phyloP scores from a whole-genome alignment of 1,140 invertebrate genomes.

The Bombus huntii region DNA sequence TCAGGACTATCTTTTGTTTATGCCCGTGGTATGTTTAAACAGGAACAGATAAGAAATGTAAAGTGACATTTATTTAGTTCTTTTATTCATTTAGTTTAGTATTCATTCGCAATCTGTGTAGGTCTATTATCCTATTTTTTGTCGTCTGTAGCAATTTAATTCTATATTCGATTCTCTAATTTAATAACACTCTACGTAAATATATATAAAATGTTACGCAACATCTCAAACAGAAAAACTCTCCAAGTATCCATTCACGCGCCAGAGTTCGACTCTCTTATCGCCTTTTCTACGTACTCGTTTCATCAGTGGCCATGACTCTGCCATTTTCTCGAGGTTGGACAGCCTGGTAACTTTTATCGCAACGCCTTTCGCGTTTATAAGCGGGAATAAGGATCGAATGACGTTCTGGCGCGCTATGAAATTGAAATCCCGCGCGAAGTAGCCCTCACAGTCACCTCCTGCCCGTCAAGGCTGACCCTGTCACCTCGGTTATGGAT shows the following conservation, averaged over 20 bases:
- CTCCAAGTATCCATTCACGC: not conserved
- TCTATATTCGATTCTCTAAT: too few species aligned
- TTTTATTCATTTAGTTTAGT: too few species aligned
- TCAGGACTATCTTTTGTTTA: not conserved
- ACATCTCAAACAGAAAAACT: not conserved
- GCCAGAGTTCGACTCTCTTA: too few species aligned
- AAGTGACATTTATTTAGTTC: too few species aligned
- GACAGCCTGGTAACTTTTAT: conserved; percentile 46
- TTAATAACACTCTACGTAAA: too few species aligned
- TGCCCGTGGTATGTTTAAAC: not conserved
- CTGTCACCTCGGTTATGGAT: conserved; percentile 54
- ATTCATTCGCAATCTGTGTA: too few species aligned
- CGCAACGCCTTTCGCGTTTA: conserved; percentile 65
- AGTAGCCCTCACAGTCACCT: not conserved
- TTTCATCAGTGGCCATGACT: conserved; percentile 29
- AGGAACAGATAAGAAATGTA: too few species aligned
- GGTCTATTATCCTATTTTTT: too few species aligned
- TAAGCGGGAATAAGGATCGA: conserved; percentile 62
- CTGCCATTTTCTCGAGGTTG: conserved; percentile 2
- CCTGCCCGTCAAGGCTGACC: conserved; percentile 42
- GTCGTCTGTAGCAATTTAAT: too few species aligned
- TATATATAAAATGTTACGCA: not conserved
- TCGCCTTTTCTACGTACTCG: not conserved
- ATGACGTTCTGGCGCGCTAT: conserved; percentile 52
- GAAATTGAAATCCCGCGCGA: conserved; percentile 64